phyloP scores from a whole-genome alignment of 2,888 invertebrate genomes.

The Papilio elwesi region DNA sequence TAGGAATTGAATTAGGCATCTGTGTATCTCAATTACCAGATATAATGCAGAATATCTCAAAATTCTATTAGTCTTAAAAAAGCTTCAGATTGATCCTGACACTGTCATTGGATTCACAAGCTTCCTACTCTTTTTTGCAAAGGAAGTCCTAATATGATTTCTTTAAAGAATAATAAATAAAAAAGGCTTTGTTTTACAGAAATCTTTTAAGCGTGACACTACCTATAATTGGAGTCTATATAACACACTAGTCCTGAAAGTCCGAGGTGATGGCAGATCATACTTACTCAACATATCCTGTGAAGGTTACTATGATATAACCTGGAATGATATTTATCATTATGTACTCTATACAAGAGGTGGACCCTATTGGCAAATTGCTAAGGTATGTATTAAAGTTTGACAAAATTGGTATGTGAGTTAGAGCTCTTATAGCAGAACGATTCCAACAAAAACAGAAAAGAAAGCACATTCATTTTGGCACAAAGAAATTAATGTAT shows the following conservation, averaged over 20 bases:
- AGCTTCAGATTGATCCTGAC: too few relatives aligned
- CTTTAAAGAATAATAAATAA: background rate
- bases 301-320: slow-evolving; percentile 91
- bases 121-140: too few relatives aligned
- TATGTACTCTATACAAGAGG: slow-evolving; percentile 96
- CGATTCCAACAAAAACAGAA: too few relatives aligned
- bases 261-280: slow-evolving; percentile 96
- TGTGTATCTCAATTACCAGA: too few relatives aligned
- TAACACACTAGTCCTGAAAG: slow-evolving; percentile 89
- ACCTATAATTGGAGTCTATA: slow-evolving; percentile 91
- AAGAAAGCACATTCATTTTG: too few relatives aligned
- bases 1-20: too few relatives aligned
- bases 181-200: slow-evolving; percentile 74
- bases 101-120: too few relatives aligned
- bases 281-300: slow-evolving; percentile 92
- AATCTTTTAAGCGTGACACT: slow-evolving; percentile 90
- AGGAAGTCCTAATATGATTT: background rate
- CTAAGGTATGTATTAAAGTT: slow-evolving; percentile 85
- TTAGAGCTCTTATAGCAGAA: too few relatives aligned
- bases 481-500: too few relatives aligned
- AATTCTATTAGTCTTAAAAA: too few relatives aligned
- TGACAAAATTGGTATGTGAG: too few relatives aligned
- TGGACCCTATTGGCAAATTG: slow-evolving; percentile 98
- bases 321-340: slow-evolving; percentile 95
- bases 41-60: too few relatives aligned